Evolutionary conservation across 2,797 vertebrate genomes (phyloP), one percentile per base, ranked within the genome.

Genomic region (Strix occidentalis): DNA sequence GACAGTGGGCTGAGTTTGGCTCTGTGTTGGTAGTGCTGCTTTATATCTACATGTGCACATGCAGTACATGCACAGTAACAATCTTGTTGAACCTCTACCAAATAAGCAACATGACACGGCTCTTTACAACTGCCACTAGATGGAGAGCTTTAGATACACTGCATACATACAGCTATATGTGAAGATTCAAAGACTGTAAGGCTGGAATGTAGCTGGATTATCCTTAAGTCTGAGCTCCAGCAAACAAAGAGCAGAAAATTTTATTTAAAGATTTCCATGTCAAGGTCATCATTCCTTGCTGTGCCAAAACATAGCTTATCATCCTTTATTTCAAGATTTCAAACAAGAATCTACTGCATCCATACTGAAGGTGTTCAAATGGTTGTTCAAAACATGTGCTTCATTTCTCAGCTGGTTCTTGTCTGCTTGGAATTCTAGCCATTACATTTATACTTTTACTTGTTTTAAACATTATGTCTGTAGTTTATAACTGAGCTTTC

Each of bases 111-210:
- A 4, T 3, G 39, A 25, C 56, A 18, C 0, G 10, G 35, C 41
- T 63, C 48, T 82, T 58, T 26, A 23, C 23, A 70, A 3, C 6
- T 86, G 65, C 96, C 96, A 43, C 96, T 97, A 97, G 96, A 93
- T 97, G 96, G 96, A 84, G 96, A 96, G 43, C 89, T 96, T 92
- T 85, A 89, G 81, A 70, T 94, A 28, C 10, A 3, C 57, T 12
- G 16, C 31, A 6, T 29, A 4, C 11, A 2, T 9, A 20, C 1
- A 5, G 6, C 57, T 43, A 4, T 24, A 9, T 16, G 45, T 0
- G 0, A 66, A 43, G 60, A 51, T 65, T 65, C 54, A 26, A 54
- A 51, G 60, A 33, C 29, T 15, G 3, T 21, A 23, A 84, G 54
- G 46, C 56, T 84, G 68, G 56, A 70, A 94, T 51, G 31, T 33